Evolutionary conservation across 2,797 vertebrate genomes (phyloP), one percentile per base, ranked within the genome.

Genomic region (Sebastes matsubarae): DNA sequence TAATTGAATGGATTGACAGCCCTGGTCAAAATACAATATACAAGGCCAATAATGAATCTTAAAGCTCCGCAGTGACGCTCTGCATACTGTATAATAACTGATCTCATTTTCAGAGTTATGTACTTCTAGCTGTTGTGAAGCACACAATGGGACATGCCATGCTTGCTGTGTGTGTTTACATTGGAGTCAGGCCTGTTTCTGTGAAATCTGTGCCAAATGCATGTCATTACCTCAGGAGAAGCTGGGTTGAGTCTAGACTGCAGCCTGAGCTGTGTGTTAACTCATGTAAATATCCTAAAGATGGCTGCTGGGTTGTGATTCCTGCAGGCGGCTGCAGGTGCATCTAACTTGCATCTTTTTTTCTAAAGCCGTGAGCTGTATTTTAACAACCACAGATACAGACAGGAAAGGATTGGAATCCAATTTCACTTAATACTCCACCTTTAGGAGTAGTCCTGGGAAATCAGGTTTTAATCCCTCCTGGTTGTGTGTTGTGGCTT

Each of bases 381-480:
- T 80, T 86, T 84, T 68, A 84, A 83, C 73, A 73, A 81, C 59
- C 52, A 1, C 60, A 34, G 70, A 85, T 76, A 80, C 66, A 83
- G 74, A 72, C 72, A 50, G 80, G 77, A 77, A 68, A 71, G 84
- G 84, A 90, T 87, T 82, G 88, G 77, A 94, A 91, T 92, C 91
- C 81, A 90, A 88, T 93, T 93, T 89, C 83, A 85, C 72, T 82
- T 88, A 88, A 92, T 89, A 75, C 83, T 75, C 72, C 68, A 91
- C 88, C 87, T 91, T 88, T 79, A 86, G 86, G 74, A 86, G 81
- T 30, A 79, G 88, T 87, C 89, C 79, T 77, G 92, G 90, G 89
- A 91, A 92, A 92, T 92, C 83, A 87, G 68, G 1, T 73, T 90
- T 91, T 92, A 93, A 94, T 93, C 93, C 86, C 82, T 81, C 2